A percentile compares a stretch with the other conserved stretches of the same genome.
phyloP scores from a whole-genome alignment of 2,797 vertebrate genomes.

The Sorex maritimensis region DNA sequence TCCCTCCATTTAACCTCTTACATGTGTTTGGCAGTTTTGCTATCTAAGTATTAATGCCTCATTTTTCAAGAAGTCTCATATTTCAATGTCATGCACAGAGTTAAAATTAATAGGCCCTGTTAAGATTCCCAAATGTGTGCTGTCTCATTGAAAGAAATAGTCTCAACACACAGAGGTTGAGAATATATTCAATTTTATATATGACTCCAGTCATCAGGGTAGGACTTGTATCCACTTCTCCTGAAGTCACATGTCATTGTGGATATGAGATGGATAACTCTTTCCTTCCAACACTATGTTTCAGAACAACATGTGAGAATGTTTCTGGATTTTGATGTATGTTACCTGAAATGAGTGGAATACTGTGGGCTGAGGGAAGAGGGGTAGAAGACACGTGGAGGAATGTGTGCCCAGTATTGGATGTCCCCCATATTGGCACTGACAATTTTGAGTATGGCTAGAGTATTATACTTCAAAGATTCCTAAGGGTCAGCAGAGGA shows the following conservation, averaged over 20 bases:
- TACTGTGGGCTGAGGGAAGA: too few species aligned
- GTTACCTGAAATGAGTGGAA: background rate
- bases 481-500: background rate
- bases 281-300: background rate
- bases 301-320: background rate
- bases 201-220: slow-evolving; percentile 12
- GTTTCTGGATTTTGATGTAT: background rate
- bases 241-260: background rate
- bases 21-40: background rate
- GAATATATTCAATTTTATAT: background rate
- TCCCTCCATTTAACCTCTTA: background rate
- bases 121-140: background rate
- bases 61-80: slow-evolving; percentile 48
- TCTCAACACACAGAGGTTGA: background rate
- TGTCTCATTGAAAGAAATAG: background rate
- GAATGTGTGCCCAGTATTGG: background rate
- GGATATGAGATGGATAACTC: background rate
- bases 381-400: background rate
- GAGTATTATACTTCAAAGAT: background rate
- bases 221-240: slow-evolving; percentile 4
- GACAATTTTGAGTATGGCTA: background rate
- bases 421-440: background rate
- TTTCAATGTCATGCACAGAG: background rate
- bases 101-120: slow-evolving; percentile 26
- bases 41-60: background rate